Evolutionary conservation across 2,113 vertebrate genomes (phyloP).

Genomic region (Poeciliopsis prolifica): DNA sequence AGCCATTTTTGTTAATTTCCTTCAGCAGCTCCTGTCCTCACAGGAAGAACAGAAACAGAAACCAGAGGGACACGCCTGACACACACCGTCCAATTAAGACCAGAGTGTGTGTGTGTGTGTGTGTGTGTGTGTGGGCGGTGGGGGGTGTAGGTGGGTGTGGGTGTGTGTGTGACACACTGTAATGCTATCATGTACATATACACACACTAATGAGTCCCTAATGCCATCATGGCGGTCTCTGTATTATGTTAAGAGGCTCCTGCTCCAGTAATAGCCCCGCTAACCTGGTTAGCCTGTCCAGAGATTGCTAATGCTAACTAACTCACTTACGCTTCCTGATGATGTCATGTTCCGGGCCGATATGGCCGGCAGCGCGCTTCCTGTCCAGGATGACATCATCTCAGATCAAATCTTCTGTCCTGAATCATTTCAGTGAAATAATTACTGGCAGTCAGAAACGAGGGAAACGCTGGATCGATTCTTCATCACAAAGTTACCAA

Average conservation of each 20-base stretch:
- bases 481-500: too few species aligned
- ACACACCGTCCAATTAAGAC: conserved; percentile 48
- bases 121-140: too few species aligned
- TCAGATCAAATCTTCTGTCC: neutral
- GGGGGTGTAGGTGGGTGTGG: too few species aligned
- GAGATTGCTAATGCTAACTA: conserved; percentile 73
- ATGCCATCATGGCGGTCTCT: conserved; percentile 72
- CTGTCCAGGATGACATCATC: conserved; percentile 10
- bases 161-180: conserved; percentile 63
- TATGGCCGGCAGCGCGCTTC: conserved; percentile 13
- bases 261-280: conserved; percentile 73
- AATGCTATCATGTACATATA: conserved; percentile 73
- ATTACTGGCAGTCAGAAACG: too few species aligned
- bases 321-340: conserved; percentile 63
- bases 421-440: too few species aligned
- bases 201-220: conserved; percentile 72
- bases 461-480: too few species aligned
- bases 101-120: conserved; percentile 47
- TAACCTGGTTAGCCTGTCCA: conserved; percentile 73
- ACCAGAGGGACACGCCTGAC: too few species aligned
- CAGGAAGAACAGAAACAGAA: too few species aligned
- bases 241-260: conserved; percentile 74
- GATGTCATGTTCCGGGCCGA: conserved; percentile 49
- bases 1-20: too few species aligned
- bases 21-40: too few species aligned